phyloP scores from a whole-genome alignment of 2,113 vertebrate species.

The Oxygymnocypris stewartii region DNA sequence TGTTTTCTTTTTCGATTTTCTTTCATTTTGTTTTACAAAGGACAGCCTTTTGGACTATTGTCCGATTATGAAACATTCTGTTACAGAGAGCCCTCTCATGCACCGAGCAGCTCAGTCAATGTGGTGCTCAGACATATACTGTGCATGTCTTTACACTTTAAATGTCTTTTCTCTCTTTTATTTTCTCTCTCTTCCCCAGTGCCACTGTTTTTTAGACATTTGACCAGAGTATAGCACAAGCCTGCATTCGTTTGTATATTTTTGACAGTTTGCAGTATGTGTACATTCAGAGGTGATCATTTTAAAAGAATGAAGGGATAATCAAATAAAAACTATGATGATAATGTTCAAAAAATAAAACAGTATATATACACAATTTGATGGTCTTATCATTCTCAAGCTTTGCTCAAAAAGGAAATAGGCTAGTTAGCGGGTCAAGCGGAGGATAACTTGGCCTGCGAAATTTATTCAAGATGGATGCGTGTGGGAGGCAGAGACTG shows the following conservation, averaged over 20 bases:
- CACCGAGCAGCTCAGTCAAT: slow-evolving; percentile 61
- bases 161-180: slow-evolving; percentile 65
- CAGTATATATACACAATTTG: slow-evolving; percentile 76
- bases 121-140: slow-evolving; percentile 74
- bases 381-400: slow-evolving; percentile 34
- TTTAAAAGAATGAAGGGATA: slow-evolving; percentile 79
- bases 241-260: slow-evolving; percentile 83
- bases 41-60: slow-evolving; percentile 68
- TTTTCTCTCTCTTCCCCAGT: slow-evolving; percentile 66
- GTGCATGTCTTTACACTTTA: slow-evolving; percentile 79
- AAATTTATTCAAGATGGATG: slow-evolving; percentile 25
- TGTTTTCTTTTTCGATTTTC: slow-evolving; percentile 45
- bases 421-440: neutral
- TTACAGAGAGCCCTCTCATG: slow-evolving; percentile 71
- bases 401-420: neutral
- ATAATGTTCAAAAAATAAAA: slow-evolving; percentile 78
- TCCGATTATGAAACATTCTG: slow-evolving; percentile 69
- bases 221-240: slow-evolving; percentile 84
- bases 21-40: slow-evolving; percentile 57
- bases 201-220: slow-evolving; percentile 81
- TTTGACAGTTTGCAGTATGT: slow-evolving; percentile 83
- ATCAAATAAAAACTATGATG: slow-evolving; percentile 75
- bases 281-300: slow-evolving; percentile 82
- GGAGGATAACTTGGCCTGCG: slow-evolving; percentile 22
- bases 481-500: slow-evolving; percentile 17